Conservation (phyloP, 2,888 invertebrate genomes). For the Ethmia dodecea region DNA sequence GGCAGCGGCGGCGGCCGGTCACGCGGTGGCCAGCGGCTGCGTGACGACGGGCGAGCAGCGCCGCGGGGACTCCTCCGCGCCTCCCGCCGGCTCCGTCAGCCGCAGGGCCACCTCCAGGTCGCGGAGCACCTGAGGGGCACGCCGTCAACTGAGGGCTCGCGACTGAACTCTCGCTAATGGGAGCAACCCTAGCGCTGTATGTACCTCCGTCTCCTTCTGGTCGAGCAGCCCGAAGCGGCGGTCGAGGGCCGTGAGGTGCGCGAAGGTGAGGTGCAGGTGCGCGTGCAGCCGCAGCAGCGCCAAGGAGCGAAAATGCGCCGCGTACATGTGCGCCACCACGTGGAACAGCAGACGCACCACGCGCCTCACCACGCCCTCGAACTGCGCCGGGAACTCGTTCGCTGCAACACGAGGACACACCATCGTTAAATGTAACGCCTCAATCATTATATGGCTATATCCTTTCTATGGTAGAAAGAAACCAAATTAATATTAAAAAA, state of each 20-base stretch:
- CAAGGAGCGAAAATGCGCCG: constrained; percentile 97
- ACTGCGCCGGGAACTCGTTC: constrained; percentile 95
- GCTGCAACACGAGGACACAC: constrained; percentile 71
- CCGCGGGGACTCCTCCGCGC: constrained; percentile 76
- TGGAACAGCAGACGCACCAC: constrained; percentile 97
- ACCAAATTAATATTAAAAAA: too few species aligned
- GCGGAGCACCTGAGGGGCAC: constrained; percentile 84
- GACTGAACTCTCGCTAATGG: too few species aligned
- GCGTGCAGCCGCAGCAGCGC: constrained; percentile 95
- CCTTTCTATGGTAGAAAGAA: too few species aligned
- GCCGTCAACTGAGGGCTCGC: too few species aligned
- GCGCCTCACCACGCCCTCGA: constrained; percentile 96
- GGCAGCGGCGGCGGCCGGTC: constrained; percentile 54
- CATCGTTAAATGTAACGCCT: neutral
- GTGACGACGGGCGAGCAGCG: constrained; percentile 74
- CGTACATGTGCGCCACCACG: constrained; percentile 98
- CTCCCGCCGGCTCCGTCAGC: constrained; percentile 61
- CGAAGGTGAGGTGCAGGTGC: constrained; percentile 98
- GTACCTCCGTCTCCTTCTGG: constrained; percentile 92
- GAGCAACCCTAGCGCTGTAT: too few species aligned
- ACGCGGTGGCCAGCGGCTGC: constrained; percentile 62
- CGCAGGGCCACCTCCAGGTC: constrained; percentile 92
- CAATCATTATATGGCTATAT: neutral
- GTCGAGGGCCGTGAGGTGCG: constrained; percentile 93
- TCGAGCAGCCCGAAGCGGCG: constrained; percentile 95